Conservation (phyloP, 2,113 vertebrate species). For the Pluvialis apricaria region DNA sequence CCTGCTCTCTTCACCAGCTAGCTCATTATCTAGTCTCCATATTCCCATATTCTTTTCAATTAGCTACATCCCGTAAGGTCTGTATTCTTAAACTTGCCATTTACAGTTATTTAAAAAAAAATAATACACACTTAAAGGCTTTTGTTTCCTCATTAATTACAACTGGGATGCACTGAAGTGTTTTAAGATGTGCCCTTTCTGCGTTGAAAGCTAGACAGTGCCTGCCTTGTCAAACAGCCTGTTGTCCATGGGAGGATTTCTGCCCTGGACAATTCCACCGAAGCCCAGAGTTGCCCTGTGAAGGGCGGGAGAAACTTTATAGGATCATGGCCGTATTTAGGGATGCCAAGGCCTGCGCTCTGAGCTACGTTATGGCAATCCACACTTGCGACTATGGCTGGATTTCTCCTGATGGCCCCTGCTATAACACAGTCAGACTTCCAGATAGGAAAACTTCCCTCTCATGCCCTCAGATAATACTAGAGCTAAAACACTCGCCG, state of each 20-base stretch:
- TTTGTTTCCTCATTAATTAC: background rate
- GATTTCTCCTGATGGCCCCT: background rate
- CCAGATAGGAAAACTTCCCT: background rate
- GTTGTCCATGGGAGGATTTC: background rate
- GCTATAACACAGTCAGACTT: background rate
- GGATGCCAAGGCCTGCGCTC: background rate
- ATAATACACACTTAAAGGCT: background rate
- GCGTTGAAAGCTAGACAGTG: background rate
- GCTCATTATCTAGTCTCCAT: rapidly evolving
- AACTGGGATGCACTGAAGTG: background rate
- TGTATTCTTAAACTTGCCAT: background rate
- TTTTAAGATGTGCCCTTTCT: background rate
- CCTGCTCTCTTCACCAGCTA: background rate
- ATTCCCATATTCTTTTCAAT: background rate
- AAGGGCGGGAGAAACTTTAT: background rate
- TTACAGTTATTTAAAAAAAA: background rate
- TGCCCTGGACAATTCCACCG: background rate
- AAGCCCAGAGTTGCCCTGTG: background rate
- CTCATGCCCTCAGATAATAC: background rate
- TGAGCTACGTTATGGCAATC: background rate
- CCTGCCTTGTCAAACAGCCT: background rate
- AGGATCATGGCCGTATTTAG: background rate
- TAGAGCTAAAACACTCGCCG: background rate
- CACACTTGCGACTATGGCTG: background rate
- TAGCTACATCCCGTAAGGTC: background rate